phyloP scores from a whole-genome alignment of 2,797 vertebrate genomes.

The Diglossa cyanea region DNA sequence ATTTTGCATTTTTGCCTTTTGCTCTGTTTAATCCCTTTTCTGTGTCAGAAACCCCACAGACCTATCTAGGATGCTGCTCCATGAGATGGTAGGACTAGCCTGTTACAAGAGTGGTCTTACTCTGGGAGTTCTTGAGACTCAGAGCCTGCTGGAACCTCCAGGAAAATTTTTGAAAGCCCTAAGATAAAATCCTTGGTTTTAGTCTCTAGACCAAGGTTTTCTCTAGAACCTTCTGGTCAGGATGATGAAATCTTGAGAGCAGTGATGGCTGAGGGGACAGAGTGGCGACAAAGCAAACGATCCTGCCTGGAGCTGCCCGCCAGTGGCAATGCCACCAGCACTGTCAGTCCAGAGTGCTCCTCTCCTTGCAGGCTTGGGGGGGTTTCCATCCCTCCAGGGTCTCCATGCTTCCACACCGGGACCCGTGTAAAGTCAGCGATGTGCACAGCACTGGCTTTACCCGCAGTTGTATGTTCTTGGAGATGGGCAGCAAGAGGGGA shows the following conservation, averaged over 20 bases:
- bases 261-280: too few species aligned
- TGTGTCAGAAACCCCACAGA: neutral
- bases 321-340: rapidly evolving
- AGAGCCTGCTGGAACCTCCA: neutral
- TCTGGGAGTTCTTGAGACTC: neutral
- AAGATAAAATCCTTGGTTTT: rapidly evolving
- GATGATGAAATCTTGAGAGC: neutral
- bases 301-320: neutral
- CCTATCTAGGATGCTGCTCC: neutral
- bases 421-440: neutral
- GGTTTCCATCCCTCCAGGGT: neutral
- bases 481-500: too few species aligned
- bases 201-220: neutral
- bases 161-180: neutral
- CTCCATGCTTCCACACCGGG: rapidly evolving
- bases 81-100: neutral
- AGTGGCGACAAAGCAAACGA: neutral
- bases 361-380: neutral
- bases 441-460: rapidly evolving
- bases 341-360: rapidly evolving
- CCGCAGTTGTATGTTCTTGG: rapidly evolving
- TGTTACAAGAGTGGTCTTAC: neutral
- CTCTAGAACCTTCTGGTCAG: neutral
- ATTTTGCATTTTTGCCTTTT: neutral
- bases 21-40: neutral